Percentiles rank a stretch among this genome's conserved stretches.
Conservation (phyloP, 1,140 invertebrate genomes). For the Drosophila insularis region DNA sequence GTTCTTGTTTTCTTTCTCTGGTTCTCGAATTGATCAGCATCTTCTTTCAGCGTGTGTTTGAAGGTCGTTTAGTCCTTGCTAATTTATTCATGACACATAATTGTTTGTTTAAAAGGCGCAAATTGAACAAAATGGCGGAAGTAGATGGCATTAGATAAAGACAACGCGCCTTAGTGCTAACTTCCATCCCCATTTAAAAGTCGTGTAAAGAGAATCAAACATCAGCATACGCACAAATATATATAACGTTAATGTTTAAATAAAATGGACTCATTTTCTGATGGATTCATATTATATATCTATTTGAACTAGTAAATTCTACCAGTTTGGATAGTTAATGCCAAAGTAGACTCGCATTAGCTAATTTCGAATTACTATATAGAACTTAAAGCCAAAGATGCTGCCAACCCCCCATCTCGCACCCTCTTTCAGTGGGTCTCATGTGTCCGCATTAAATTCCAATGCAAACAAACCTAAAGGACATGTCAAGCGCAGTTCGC, state of each 20-base stretch:
- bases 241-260: too few relatives aligned
- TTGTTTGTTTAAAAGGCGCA: conserved; percentile 65
- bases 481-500: conserved; percentile 76
- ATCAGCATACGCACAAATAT: too few relatives aligned
- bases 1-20: conserved; percentile 21
- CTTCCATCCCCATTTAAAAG: neutral
- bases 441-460: conserved; percentile 62
- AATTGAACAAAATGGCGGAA: conserved; percentile 33
- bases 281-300: too few relatives aligned
- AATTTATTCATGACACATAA: conserved; percentile 80
- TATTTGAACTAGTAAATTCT: too few relatives aligned
- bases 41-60: conserved; percentile 2
- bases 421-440: neutral
- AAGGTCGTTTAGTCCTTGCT: conserved; percentile 44
- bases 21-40: conserved; percentile 68
- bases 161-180: neutral
- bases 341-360: neutral
- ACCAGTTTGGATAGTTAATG: neutral
- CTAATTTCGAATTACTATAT: conserved; percentile 69
- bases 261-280: too few relatives aligned
- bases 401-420: conserved; percentile 1
- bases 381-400: conserved; percentile 61
- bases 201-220: too few relatives aligned
- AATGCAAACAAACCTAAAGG: conserved; percentile 74
- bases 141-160: conserved; percentile 8